phyloP scores from a whole-genome alignment of 2,113 vertebrate species.

The Dipodomys merriami region DNA sequence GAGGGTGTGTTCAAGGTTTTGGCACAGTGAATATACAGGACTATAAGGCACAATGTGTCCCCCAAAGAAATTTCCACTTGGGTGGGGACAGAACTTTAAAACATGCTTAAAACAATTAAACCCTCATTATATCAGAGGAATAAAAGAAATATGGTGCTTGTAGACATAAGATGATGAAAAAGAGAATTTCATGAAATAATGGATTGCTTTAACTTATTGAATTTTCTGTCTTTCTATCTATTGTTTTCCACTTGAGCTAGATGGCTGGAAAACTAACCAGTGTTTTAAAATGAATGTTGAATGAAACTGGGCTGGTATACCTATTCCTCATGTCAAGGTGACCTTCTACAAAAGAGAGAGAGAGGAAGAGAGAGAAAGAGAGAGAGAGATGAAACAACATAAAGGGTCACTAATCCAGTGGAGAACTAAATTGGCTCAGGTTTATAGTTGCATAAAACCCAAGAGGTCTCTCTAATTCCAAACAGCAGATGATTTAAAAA shows the following conservation, averaged over 20 bases:
- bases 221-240: neutral
- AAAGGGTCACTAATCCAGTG: conserved; percentile 64
- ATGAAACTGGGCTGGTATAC: conserved; percentile 20
- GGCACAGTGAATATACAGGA: neutral
- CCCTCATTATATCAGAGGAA: neutral
- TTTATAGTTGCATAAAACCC: conserved; percentile 72
- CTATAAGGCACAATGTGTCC: neutral
- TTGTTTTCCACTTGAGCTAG: conserved; percentile 15
- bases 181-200: conserved; percentile 53
- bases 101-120: conserved; percentile 4
- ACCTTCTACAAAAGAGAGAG: conserved; percentile 43
- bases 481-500: conserved; percentile 73
- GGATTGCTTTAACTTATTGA: conserved; percentile 5
- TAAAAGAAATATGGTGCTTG: conserved; percentile 33
- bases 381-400: conserved; percentile 62
- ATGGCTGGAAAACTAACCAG: conserved; percentile 44
- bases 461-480: conserved; percentile 67
- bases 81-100: neutral
- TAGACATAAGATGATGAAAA: conserved; percentile 41
- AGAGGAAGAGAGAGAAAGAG: conserved; percentile 5
- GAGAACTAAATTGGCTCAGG: conserved; percentile 68
- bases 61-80: neutral
- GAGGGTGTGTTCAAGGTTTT: neutral
- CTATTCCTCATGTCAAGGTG: conserved; percentile 64
- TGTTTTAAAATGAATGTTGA: conserved; percentile 11